Evolutionary conservation across 2,113 vertebrate genomes (phyloP).

Genomic region (Oxyruncus cristatus): DNA sequence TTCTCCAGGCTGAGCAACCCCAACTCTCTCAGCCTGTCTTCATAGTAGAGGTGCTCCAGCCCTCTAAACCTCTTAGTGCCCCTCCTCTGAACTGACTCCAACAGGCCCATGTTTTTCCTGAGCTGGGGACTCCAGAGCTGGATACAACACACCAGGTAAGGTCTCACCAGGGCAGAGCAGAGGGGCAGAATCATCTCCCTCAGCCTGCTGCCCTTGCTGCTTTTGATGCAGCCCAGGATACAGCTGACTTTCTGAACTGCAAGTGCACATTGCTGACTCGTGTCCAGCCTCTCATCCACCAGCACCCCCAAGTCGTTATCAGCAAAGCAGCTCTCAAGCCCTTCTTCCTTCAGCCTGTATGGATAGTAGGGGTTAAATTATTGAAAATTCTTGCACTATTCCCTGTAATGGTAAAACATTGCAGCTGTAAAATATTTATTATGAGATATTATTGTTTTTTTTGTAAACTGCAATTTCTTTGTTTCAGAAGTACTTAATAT

Average conservation of each 20-base stretch:
- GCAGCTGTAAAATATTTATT: constrained; percentile 30
- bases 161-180: neutral
- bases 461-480: neutral
- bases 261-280: rapidly evolving
- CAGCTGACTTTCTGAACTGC: rapidly evolving
- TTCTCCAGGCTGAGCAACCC: neutral
- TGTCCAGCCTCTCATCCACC: neutral
- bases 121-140: neutral
- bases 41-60: neutral
- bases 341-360: neutral
- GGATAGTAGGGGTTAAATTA: neutral
- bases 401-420: neutral
- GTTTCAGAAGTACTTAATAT: neutral
- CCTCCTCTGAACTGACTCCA: neutral
- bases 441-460: neutral
- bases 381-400: neutral
- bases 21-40: neutral
- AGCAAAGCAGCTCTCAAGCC: neutral
- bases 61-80: neutral
- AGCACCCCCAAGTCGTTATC: neutral
- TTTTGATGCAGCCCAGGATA: neutral
- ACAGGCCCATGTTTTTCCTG: too few species aligned
- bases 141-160: neutral
- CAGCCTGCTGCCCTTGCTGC: rapidly evolving
- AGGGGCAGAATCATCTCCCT: neutral